phyloP scores from a whole-genome alignment of 2,113 vertebrate genomes.

The Cacatua alba region DNA sequence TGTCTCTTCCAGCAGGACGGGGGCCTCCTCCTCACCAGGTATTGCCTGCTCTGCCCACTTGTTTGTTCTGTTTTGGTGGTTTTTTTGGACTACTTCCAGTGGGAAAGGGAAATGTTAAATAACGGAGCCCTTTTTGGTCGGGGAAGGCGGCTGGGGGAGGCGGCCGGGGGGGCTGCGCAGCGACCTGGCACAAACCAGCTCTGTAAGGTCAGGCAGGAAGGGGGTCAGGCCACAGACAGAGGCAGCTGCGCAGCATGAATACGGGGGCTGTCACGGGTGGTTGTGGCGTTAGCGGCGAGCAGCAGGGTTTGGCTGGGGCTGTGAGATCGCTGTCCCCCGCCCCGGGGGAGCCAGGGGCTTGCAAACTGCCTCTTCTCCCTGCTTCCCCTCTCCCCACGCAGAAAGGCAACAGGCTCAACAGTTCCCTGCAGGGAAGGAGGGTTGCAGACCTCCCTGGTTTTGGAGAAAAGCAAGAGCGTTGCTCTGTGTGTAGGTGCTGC shows the following conservation, averaged over 20 bases:
- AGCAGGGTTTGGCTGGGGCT: neutral
- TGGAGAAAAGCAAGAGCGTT: neutral
- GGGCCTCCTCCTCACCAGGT: slow-evolving; percentile 17
- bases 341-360: rapidly evolving
- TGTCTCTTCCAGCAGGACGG: neutral
- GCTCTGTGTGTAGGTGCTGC: rapidly evolving
- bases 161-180: rapidly evolving
- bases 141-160: neutral
- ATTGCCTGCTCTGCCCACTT: neutral
- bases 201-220: no score
- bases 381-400: rapidly evolving
- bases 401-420: neutral
- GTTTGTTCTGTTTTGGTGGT: neutral
- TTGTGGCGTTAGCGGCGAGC: neutral
- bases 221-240: neutral
- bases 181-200: neutral
- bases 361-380: neutral
- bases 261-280: neutral
- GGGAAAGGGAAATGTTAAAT: neutral
- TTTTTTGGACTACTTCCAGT: neutral
- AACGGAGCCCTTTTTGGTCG: neutral
- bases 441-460: rapidly evolving
- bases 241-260: rapidly evolving
- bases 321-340: neutral
- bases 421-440: rapidly evolving